Percentiles rank a stretch among this genome's conserved stretches.
Conservation (phyloP, 2,113 vertebrate species). For the Perognathus longimembris region DNA sequence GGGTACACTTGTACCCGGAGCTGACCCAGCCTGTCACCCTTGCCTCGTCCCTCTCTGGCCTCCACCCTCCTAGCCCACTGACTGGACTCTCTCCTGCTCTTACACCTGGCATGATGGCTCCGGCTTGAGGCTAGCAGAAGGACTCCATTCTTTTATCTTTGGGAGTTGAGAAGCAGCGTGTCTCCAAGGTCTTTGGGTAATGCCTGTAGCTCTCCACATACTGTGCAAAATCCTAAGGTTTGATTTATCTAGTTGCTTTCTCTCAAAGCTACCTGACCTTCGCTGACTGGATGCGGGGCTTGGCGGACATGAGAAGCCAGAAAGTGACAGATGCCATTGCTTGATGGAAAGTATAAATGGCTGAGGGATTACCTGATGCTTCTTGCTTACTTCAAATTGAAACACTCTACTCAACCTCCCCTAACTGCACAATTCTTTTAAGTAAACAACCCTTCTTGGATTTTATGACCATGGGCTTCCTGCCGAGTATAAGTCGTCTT, state of each 20-base stretch:
- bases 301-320: not conserved
- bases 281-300: not conserved
- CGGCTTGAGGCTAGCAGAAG: not conserved
- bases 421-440: slow-evolving; percentile 69
- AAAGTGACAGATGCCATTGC: slow-evolving; percentile 40
- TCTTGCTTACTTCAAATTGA: slow-evolving; percentile 56
- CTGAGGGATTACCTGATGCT: slow-evolving; percentile 52
- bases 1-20: too few species aligned
- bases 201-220: not conserved
- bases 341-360: slow-evolving; percentile 53
- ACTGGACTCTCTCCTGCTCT: too few species aligned
- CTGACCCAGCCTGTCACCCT: too few species aligned
- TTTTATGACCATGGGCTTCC: slow-evolving; percentile 33
- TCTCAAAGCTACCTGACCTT: not conserved
- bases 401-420: slow-evolving; percentile 62
- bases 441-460: slow-evolving; percentile 64
- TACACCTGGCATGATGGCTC: not conserved
- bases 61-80: not conserved
- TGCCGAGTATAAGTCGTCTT: slow-evolving; percentile 49
- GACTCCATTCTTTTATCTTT: not conserved
- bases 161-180: not conserved
- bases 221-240: not conserved
- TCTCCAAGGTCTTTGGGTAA: not conserved
- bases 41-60: not conserved
- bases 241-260: not conserved